phyloP scores from a whole-genome alignment of 2,888 invertebrate genomes.

The Notocelia uddmanniana region DNA sequence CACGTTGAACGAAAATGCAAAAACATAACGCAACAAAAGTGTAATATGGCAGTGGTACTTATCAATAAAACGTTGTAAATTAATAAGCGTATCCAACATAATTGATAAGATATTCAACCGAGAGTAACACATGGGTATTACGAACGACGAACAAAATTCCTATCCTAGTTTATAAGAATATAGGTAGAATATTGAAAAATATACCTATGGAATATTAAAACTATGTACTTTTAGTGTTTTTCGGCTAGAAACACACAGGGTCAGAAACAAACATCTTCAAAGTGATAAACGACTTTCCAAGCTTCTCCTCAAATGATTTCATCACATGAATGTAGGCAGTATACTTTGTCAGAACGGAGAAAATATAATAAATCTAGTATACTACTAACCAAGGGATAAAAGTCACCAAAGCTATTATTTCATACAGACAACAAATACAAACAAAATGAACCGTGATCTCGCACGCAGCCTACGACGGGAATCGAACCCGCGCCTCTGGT shows the following conservation, averaged over 20 bases:
- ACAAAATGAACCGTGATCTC: no score
- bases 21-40: constrained; percentile 49
- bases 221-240: constrained; percentile 35
- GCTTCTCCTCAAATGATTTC: no score
- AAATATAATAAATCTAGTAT: no score
- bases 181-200: constrained; percentile 51
- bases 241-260: constrained; percentile 27
- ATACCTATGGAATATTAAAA: constrained; percentile 45
- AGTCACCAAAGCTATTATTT: no score
- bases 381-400: no score
- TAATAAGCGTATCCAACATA: constrained; percentile 78
- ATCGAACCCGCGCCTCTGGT: no score
- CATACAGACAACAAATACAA: no score
- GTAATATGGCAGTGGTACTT: constrained; percentile 76
- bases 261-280: no score
- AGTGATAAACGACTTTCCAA: background rate
- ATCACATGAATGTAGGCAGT: no score
- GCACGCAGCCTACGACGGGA: no score
- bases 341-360: no score
- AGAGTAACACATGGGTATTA: constrained; percentile 17
- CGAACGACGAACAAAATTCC: constrained; percentile 21
- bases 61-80: constrained; percentile 64
- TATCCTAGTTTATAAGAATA: constrained; percentile 47
- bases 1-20: constrained; percentile 43
- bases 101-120: constrained; percentile 47